Evolutionary conservation across 2,113 vertebrate species (phyloP).

Genomic region (Leptobrachium ailaonicum): DNA sequence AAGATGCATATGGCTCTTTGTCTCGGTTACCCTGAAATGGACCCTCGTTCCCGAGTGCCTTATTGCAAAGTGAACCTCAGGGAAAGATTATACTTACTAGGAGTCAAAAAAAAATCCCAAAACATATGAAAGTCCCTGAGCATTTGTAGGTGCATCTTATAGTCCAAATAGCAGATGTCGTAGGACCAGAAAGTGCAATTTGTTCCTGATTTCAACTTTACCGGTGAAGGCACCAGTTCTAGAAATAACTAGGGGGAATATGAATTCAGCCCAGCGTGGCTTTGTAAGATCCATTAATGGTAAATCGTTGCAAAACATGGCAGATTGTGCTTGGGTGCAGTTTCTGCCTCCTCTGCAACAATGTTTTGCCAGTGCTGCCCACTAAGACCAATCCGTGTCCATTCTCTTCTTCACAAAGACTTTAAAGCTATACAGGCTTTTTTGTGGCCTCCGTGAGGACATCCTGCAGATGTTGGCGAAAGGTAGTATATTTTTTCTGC

Average conservation of each 20-base stretch:
- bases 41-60: slow-evolving; percentile 1
- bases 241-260: not conserved
- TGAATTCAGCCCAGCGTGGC: not conserved
- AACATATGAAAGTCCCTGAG: slow-evolving; percentile 32
- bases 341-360: not conserved
- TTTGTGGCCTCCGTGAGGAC: slow-evolving; percentile 73
- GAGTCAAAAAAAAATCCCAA: not conserved
- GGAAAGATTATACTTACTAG: not conserved
- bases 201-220: not conserved
- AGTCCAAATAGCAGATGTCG: slow-evolving; percentile 2
- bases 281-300: not conserved
- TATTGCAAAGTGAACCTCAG: slow-evolving; percentile 14
- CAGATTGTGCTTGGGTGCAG: not conserved
- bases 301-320: not conserved
- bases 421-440: slow-evolving; percentile 68
- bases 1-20: slow-evolving; percentile 25
- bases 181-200: slow-evolving; percentile 34
- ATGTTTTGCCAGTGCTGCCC: not conserved
- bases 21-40: not conserved
- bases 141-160: not conserved
- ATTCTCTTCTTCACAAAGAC: not conserved
- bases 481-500: slow-evolving; percentile 77
- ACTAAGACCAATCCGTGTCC: not conserved
- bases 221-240: not conserved
- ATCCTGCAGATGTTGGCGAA: slow-evolving; percentile 80